Conservation (phyloP, 2,113 vertebrate genomes). For the Nipponia nippon region DNA sequence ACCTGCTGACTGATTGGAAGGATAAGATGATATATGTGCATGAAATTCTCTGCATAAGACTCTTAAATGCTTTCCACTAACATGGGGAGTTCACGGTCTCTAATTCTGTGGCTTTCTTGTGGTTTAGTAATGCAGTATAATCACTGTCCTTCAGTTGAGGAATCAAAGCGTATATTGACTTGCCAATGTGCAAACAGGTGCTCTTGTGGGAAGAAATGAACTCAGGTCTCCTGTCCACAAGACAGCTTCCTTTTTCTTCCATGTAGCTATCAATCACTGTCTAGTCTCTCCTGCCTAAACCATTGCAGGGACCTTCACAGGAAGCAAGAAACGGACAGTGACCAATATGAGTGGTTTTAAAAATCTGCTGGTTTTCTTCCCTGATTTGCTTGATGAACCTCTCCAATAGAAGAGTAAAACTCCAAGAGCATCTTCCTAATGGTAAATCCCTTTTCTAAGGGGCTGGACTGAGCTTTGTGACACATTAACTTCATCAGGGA, state of each 20-base stretch:
- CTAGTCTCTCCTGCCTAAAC: background rate
- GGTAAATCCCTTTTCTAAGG: background rate
- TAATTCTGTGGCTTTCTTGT: background rate
- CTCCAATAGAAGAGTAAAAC: background rate
- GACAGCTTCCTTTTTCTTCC: background rate
- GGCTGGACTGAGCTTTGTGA: background rate
- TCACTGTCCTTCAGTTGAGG: rapidly evolving
- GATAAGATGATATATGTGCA: background rate
- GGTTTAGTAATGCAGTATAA: background rate
- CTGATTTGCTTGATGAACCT: background rate
- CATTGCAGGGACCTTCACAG: background rate
- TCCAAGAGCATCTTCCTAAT: background rate
- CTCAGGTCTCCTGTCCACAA: background rate
- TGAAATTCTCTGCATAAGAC: background rate
- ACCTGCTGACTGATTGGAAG: background rate
- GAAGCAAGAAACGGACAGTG: background rate
- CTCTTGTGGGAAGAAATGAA: background rate
- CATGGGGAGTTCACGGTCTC: background rate
- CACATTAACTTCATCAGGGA: background rate
- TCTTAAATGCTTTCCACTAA: background rate
- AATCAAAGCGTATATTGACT: background rate
- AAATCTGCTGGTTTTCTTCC: background rate
- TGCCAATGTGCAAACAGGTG: background rate
- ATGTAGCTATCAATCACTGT: background rate
- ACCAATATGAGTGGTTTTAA: background rate